Conservation (phyloP, 2,797 vertebrate genomes). For the Ptychobarbus kaznakovi region DNA sequence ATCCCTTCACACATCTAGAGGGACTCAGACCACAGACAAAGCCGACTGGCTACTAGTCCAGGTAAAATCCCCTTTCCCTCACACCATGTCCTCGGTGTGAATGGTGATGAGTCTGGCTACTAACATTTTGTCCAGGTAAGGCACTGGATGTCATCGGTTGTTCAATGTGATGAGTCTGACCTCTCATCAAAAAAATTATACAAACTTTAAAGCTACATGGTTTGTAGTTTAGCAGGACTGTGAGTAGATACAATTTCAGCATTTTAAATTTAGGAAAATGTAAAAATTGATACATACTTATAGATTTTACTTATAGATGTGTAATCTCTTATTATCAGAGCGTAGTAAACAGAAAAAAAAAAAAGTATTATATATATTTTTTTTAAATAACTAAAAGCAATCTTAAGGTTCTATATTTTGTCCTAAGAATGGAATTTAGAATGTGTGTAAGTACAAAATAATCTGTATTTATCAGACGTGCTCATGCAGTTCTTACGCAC, state of each 20-base stretch:
- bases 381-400: neutral
- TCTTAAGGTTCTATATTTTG: neutral
- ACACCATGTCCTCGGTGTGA: neutral
- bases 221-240: no score
- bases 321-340: neutral
- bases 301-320: neutral
- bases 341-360: neutral
- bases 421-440: neutral
- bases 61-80: neutral
- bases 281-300: neutral
- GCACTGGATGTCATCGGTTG: no score
- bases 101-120: neutral
- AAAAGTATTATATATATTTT: no score
- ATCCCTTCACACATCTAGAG: slow-evolving; percentile 26
- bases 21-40: slow-evolving; percentile 4
- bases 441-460: no score
- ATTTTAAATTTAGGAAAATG: neutral
- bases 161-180: neutral
- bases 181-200: neutral
- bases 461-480: no score
- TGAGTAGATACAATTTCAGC: neutral
- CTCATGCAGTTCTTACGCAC: no score
- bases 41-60: slow-evolving; percentile 10
- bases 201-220: neutral
- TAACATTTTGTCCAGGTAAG: no score